Evolutionary conservation across 2,888 invertebrate genomes (phyloP), one percentile per base, ranked within the genome.

Genomic region (Synergus itoensis): DNA sequence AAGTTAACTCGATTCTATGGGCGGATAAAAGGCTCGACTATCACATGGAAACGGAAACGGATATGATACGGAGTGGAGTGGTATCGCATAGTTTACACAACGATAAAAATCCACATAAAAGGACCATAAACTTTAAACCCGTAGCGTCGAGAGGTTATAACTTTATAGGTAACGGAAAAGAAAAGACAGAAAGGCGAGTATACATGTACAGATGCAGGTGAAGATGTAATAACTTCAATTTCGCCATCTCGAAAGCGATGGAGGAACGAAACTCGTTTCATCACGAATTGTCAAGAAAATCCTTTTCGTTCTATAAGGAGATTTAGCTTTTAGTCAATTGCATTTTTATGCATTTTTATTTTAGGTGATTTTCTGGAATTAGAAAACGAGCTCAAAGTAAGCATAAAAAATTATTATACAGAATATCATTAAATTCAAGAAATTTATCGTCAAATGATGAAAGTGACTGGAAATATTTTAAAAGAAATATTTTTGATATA

Each of bases 81-180:
- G 86, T 85, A 85, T 88, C 86, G 86, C 87, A 87, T 87, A 89
- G 90, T 89, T 89, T 88, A 87, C 88, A 87, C 86, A 88, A 86
- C 89, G 87, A 90, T 90, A 90, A 90, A 90, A 90, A 89, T 88
- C 84, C 87, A 85, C 88, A 87, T 90, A 90, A 90, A 90, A 89
- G 87, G 79, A 85, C 83, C 87, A 87, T 90, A 90, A 90, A 90
- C 84, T 87, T 85, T 83, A 80, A 67, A 63, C 73, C 14, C 79
- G 79, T 73, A 79, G 64, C 76, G 79, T 82, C 81, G 16, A 67
- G 45, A 67, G 45, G 85, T 85, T 86, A 86, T 86, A 84, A 81
- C 86, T 87, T 88, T 85, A 86, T 86, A 85, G 83, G 80, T 80
- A 81, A 81, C 82, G 81, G 76, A 53, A 45, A 45, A 45, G 43